A percentile compares a stretch with the other conserved stretches of the same genome.
These are phyloP conservation scores for Phocides pigmalion DNA, from an alignment of 1,140 invertebrate genomes.

Conservation along the genomic window DNA sequence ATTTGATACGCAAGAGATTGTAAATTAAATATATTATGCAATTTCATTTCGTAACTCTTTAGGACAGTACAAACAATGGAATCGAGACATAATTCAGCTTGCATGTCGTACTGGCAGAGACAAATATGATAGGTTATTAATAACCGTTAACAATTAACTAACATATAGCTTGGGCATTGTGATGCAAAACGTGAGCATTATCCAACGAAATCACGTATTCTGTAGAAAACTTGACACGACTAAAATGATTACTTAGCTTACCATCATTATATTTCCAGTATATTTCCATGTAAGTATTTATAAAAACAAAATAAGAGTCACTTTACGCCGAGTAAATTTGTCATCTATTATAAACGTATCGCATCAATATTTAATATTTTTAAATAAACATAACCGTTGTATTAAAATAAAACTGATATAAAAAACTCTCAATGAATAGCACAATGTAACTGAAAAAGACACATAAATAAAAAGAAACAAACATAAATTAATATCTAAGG, in stretches of 20 bases:
- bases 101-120: constrained; percentile 20
- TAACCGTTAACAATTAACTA: constrained; percentile 38
- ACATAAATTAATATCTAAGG: constrained; percentile 65
- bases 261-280: neutral
- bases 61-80: neutral
- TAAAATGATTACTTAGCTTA: neutral
- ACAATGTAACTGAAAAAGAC: constrained; percentile 36
- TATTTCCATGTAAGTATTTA: neutral
- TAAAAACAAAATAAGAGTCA: constrained; percentile 8
- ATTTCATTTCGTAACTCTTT: neutral
- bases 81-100: constrained; percentile 2
- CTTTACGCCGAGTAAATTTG: neutral
- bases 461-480: constrained; percentile 39
- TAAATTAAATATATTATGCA: neutral
- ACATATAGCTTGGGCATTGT: constrained; percentile 41
- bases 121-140: constrained; percentile 42
- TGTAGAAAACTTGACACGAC: neutral
- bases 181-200: constrained; percentile 40
- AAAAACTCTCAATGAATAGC: constrained; percentile 40
- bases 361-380: too few relatives aligned
- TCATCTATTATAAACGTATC: too few relatives aligned
- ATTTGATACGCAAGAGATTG: too few relatives aligned
- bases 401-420: constrained; percentile 16
- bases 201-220: constrained; percentile 18
- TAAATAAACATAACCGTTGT: too few relatives aligned